A percentile compares a stretch with the other conserved stretches of the same genome.
Evolutionary conservation across 1,140 invertebrate species (phyloP).

Genomic region (Charaxes varanes): DNA sequence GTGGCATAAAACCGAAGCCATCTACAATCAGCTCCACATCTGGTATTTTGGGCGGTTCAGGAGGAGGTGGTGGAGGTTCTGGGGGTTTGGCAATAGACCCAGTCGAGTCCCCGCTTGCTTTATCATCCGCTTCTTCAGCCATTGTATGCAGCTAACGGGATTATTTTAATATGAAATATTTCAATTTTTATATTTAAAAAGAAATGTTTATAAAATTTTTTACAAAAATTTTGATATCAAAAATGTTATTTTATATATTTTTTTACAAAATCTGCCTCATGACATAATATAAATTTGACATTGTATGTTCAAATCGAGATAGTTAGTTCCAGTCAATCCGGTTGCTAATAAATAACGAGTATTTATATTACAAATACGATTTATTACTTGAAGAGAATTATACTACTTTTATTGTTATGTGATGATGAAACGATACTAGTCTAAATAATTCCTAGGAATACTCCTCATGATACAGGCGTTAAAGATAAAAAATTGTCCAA

Average conservation of each 20-base stretch:
- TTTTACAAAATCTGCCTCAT: neutral
- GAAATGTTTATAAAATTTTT: constrained; percentile 20
- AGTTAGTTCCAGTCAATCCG: too few species aligned
- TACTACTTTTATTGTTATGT: too few species aligned
- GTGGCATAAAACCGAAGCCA: constrained; percentile 63
- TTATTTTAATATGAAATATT: constrained; percentile 18
- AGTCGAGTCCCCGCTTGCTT: constrained; percentile 40
- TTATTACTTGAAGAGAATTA: too few species aligned
- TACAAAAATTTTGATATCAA: constrained; percentile 9
- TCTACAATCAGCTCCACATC: constrained; percentile 57
- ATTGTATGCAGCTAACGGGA: constrained; percentile 28
- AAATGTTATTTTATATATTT: constrained; percentile 7
- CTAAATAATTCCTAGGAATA: too few species aligned
- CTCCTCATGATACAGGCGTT: too few species aligned
- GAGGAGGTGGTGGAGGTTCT: too few species aligned
- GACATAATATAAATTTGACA: too few species aligned
- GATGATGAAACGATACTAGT: too few species aligned
- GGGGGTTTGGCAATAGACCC: constrained; percentile 19
- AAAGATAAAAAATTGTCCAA: too few species aligned
- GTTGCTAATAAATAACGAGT: too few species aligned
- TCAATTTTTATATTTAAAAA: constrained; percentile 20
- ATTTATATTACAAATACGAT: too few species aligned
- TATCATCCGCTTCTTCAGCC: constrained; percentile 39
- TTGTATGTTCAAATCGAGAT: too few species aligned
- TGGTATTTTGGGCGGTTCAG: constrained; percentile 33